A percentile compares a stretch with the other conserved stretches of the same genome.
Conservation (phyloP, 2,888 invertebrate species). For the Pherbina coryleti region DNA sequence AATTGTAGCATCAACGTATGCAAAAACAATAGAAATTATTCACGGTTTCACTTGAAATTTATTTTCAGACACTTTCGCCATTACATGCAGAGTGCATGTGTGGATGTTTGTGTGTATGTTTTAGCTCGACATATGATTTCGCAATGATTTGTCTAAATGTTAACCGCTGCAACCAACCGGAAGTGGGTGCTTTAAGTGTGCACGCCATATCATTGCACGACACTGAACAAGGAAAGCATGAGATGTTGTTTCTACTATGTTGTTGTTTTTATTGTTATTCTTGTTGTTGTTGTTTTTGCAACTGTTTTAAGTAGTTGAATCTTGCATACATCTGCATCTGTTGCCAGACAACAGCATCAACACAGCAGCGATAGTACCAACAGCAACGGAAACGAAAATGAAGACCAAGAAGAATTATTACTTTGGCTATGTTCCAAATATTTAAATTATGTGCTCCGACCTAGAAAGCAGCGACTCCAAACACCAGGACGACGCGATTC, state of each 20-base stretch:
- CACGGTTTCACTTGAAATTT: too few species aligned
- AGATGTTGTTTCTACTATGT: neutral
- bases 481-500: neutral
- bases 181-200: too few species aligned
- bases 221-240: neutral
- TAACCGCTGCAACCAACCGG: too few species aligned
- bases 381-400: neutral
- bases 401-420: neutral
- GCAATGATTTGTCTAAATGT: neutral
- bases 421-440: conserved; percentile 10
- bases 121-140: neutral
- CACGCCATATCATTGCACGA: too few species aligned
- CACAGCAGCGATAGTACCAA: too few species aligned
- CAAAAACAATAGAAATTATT: too few species aligned
- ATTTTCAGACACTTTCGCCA: too few species aligned
- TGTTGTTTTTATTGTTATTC: neutral
- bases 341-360: too few species aligned
- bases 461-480: conserved; percentile 1
- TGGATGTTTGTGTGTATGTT: too few species aligned
- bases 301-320: too few species aligned
- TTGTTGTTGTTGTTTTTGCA: neutral
- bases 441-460: conserved; percentile 9
- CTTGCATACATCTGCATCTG: too few species aligned
- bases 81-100: too few species aligned
- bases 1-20: neutral